A percentile compares a stretch with the other conserved stretches of the same genome.
Evolutionary conservation across 2,888 invertebrate genomes (phyloP).

Genomic region (Dicranocentrus wangi): DNA sequence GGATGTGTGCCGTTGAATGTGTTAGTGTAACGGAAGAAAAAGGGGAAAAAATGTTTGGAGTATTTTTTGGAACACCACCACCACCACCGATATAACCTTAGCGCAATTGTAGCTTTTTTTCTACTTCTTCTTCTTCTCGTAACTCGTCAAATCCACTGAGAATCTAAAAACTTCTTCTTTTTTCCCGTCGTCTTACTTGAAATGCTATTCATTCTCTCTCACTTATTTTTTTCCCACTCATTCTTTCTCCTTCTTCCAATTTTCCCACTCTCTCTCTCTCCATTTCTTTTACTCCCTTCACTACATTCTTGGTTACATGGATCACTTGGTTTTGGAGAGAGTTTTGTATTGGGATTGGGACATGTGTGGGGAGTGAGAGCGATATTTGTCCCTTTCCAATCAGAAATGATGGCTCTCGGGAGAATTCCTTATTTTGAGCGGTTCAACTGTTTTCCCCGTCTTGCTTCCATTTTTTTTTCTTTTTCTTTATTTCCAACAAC

Average conservation of each 20-base stretch:
- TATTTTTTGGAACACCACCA: too few relatives aligned
- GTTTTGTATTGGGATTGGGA: background rate
- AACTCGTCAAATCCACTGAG: constrained; percentile 57
- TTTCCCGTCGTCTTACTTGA: constrained; percentile 9
- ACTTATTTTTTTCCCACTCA: constrained; percentile 15
- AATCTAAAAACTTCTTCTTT: constrained; percentile 30
- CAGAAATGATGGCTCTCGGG: constrained; percentile 69
- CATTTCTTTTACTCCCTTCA: constrained; percentile 18
- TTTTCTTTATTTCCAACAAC: constrained; percentile 26
- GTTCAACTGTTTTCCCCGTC: constrained; percentile 40
- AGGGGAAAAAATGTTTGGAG: constrained; percentile 6
- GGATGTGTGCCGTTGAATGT: background rate
- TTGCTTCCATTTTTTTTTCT: constrained; percentile 27
- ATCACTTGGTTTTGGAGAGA: constrained; percentile 4
- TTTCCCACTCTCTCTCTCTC: constrained; percentile 21
- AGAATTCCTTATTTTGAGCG: constrained; percentile 59
- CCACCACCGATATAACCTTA: too few relatives aligned
- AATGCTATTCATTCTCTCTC: constrained; percentile 36
- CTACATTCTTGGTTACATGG: constrained; percentile 47
- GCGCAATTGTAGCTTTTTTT: constrained; percentile 29
- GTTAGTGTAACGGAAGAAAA: background rate
- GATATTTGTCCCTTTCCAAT: constrained; percentile 71
- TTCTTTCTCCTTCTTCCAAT: constrained; percentile 43
- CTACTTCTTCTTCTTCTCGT: too few relatives aligned
- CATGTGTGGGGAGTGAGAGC: constrained; percentile 14